phyloP scores from a whole-genome alignment of 2,797 vertebrate species.

The Gadopsis bispinosus region DNA sequence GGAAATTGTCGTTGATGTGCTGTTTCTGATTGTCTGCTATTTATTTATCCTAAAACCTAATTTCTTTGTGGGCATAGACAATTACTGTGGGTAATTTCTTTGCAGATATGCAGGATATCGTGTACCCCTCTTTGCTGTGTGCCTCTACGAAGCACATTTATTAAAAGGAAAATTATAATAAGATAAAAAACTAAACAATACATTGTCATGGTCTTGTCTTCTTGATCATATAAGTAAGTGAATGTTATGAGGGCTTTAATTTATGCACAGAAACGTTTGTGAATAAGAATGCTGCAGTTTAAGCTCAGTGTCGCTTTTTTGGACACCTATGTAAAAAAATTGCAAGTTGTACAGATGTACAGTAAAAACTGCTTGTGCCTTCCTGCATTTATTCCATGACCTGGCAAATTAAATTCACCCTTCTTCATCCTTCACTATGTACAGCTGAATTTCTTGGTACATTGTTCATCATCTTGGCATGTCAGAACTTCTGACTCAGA shows the following conservation, averaged over 20 bases:
- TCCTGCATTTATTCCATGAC: constrained; percentile 8
- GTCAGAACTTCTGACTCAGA: background rate
- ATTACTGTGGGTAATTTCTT: background rate
- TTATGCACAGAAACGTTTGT: background rate
- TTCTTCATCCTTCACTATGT: background rate
- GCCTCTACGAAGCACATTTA: background rate
- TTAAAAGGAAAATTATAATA: background rate
- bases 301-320: background rate
- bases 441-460: background rate
- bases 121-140: background rate
- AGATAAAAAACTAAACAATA: background rate
- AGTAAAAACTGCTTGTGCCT: background rate
- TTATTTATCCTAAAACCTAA: background rate
- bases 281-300: background rate
- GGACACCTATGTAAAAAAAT: background rate
- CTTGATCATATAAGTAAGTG: background rate
- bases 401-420: background rate
- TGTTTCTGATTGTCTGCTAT: background rate
- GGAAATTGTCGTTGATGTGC: background rate
- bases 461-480: constrained; percentile 4
- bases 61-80: background rate
- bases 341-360: background rate
- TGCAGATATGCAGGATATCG: background rate
- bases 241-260: background rate
- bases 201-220: background rate